Evolutionary conservation across 2,888 invertebrate species (phyloP).

Genomic region (Agelastica alni): DNA sequence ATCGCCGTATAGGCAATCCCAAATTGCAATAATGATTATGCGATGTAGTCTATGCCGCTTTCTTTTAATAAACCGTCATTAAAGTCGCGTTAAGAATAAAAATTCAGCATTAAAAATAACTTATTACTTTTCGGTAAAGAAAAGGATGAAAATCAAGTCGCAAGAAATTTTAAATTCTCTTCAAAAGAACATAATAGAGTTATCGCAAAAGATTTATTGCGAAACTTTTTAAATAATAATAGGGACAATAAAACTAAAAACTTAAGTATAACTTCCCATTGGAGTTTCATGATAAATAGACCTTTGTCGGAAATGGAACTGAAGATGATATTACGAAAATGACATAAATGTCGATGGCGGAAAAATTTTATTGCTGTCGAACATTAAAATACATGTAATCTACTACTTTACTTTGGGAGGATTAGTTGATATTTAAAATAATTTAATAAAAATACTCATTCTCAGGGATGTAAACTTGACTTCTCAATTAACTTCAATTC

Average conservation of each 20-base stretch:
- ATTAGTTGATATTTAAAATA: no score
- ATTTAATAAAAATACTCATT: no score
- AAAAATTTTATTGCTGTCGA: slow-evolving; percentile 19
- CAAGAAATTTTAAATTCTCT: slow-evolving; percentile 23
- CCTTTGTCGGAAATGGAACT: no score
- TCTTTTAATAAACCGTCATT: slow-evolving; percentile 13
- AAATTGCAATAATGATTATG: no score
- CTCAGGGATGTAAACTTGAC: no score
- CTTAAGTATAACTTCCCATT: slow-evolving; percentile 18
- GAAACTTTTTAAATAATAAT: slow-evolving; percentile 27
- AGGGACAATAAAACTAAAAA: slow-evolving; percentile 23
- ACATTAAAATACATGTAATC: no score
- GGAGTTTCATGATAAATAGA: no score
- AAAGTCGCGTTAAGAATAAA: slow-evolving; percentile 22
- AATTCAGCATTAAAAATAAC: slow-evolving; percentile 24
- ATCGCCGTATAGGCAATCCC: no score
- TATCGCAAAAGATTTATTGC: slow-evolving; percentile 24
- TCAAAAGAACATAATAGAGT: slow-evolving; percentile 25
- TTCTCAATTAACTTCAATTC: no score
- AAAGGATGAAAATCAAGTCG: slow-evolving; percentile 16
- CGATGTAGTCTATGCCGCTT: background rate
- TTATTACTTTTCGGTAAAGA: slow-evolving; percentile 15
- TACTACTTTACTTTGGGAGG: no score
- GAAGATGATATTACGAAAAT: no score
- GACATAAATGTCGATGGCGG: no score